Evolutionary conservation across 2,113 vertebrate genomes (phyloP).

Genomic region (Macaca mulatta): DNA sequence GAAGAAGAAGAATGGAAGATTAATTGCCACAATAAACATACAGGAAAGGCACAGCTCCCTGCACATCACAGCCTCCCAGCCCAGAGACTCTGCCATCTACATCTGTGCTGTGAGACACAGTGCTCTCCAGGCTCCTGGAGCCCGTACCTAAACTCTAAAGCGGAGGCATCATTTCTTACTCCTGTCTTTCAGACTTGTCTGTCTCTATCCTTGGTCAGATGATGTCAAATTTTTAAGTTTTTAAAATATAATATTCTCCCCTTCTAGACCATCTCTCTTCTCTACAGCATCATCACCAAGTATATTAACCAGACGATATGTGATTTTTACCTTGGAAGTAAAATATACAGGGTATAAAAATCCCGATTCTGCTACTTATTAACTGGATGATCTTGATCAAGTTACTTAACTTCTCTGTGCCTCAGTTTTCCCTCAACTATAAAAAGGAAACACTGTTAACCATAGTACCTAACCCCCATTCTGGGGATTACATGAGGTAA

Average conservation of each 20-base stretch:
- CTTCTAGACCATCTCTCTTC: background rate
- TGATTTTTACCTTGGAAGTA: background rate
- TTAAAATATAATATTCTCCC: background rate
- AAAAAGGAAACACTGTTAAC: background rate
- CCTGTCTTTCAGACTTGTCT: background rate
- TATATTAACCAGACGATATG: background rate
- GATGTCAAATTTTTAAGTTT: background rate
- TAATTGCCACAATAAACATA: slow-evolving; percentile 5
- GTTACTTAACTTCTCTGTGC: background rate
- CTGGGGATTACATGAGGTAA: background rate
- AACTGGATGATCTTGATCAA: background rate
- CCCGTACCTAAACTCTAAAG: background rate
- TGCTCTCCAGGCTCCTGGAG: background rate
- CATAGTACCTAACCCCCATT: background rate
- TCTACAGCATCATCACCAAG: background rate
- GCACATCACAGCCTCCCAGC: background rate
- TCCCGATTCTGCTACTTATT: background rate
- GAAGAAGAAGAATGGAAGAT: slow-evolving; percentile 8
- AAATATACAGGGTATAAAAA: background rate
- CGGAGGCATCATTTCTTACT: background rate
- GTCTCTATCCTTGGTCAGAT: background rate
- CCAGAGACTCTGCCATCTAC: background rate
- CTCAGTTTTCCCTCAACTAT: background rate
- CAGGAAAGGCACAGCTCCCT: background rate
- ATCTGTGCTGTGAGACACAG: slow-evolving; percentile 34